Evolutionary conservation across 2,888 invertebrate species (phyloP), one percentile per base, ranked within the genome.

Genomic region (Euplagia quadripunctaria): DNA sequence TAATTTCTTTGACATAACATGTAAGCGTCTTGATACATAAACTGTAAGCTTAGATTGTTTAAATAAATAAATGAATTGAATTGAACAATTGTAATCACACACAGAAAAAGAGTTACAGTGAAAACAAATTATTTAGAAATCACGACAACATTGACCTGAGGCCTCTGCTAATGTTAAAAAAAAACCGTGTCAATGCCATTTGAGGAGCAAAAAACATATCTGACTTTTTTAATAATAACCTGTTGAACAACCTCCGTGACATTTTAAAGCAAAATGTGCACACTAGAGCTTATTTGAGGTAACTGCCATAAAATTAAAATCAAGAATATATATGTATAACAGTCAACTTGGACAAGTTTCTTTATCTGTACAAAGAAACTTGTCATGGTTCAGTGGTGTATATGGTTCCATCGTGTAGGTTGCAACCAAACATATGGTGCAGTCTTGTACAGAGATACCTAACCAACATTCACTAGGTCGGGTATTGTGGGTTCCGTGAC

Each of bases 141-240:
- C 80, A 78, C 78, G 70, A 78, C 84, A 86, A 78, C 84, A 89
- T 88, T 91, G 92, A 92, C 91, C 91, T 87, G 81, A 82, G 84
- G 83, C 82, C 82, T 85, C 75, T 81, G 63, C 75, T 72, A 61
- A 61, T 79, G 72, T 82, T 85, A 82, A 85, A 85, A 85, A 85
- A 68, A 87, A 91, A 87, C 79, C 81, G 85, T 91, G 92, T 90
- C 92, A 92, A 89, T 92, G 91, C 85, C 91, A 84, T 66, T 75
- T 63, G 67, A 74, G 70, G 61, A 72, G 74, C 42, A 46, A 76
- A 84, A 83, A 85, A 87, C 79, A 70, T 20, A 31, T 67, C 55
- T 43, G 16, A 5, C 72, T 79, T 79, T 72, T 68, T 75, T 55
- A 46, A 72, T 71, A 73, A 73, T 74, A 81, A 81, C 72, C 70